Evolutionary conservation across 2,888 invertebrate genomes (phyloP).

Genomic region (Macrosoma leucophasiata): DNA sequence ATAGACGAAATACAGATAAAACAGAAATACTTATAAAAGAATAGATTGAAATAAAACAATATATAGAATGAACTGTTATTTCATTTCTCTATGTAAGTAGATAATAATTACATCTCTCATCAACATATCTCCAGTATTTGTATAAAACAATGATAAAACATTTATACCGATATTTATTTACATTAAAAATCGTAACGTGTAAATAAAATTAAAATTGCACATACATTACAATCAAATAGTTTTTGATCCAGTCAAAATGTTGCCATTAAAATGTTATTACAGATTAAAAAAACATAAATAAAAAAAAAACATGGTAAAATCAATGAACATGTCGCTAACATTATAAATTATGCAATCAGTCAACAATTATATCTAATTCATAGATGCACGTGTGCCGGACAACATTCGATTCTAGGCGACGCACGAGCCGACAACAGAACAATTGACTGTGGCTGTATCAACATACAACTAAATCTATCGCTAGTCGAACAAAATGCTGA

Average conservation of each 20-base stretch:
- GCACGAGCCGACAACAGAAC: no score
- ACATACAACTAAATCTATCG: no score
- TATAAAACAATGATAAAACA: slow-evolving; percentile 48
- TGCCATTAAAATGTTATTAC: slow-evolving; percentile 36
- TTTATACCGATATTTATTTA: slow-evolving; percentile 44
- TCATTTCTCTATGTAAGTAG: slow-evolving; percentile 32
- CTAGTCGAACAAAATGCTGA: slow-evolving; percentile 3
- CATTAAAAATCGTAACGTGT: slow-evolving; percentile 33
- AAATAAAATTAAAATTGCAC: slow-evolving; percentile 57
- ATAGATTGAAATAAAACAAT: slow-evolving; percentile 32
- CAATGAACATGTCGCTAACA: slow-evolving; percentile 48
- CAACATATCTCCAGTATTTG: slow-evolving; percentile 37
- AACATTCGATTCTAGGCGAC: no score
- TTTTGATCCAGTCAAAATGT: slow-evolving; percentile 71
- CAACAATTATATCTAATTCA: slow-evolving; percentile 38
- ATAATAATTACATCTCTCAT: slow-evolving; percentile 27
- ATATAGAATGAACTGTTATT: slow-evolving; percentile 32
- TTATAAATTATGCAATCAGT: slow-evolving; percentile 66
- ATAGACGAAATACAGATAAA: slow-evolving; percentile 19
- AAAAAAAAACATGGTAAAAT: slow-evolving; percentile 40
- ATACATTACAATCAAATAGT: slow-evolving; percentile 56
- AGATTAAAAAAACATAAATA: slow-evolving; percentile 36
- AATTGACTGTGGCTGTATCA: not conserved
- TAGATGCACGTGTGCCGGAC: slow-evolving; percentile 1
- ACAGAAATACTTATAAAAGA: slow-evolving; percentile 19